These are phyloP conservation scores for Drosophila baimaii DNA, from an alignment of 1,140 invertebrate genomes.

Conservation along the genomic window DNA sequence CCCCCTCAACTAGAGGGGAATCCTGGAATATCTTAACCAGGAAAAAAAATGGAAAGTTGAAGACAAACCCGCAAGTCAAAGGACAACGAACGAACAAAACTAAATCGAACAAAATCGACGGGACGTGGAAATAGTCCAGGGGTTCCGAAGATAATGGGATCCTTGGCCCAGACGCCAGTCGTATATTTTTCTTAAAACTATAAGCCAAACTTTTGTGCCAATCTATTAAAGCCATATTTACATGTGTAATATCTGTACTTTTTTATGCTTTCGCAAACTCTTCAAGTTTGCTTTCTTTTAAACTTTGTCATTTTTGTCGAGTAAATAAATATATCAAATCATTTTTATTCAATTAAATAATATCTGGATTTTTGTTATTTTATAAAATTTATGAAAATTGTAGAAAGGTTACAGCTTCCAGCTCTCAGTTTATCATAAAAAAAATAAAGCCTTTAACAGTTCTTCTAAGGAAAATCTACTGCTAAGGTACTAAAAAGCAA, in stretches of 20 bases:
- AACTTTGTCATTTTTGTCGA: neutral
- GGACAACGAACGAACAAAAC: slow-evolving; percentile 68
- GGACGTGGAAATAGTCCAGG: neutral
- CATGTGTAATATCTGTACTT: slow-evolving; percentile 2
- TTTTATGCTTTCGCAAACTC: slow-evolving; percentile 3
- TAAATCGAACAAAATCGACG: slow-evolving; percentile 70
- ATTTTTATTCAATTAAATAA: slow-evolving; percentile 16
- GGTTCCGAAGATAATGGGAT: slow-evolving; percentile 1
- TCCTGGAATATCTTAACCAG: neutral
- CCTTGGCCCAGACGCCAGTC: slow-evolving; percentile 38
- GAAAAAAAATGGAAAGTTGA: slow-evolving; percentile 30
- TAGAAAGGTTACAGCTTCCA: too few relatives aligned
- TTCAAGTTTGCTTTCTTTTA: slow-evolving; percentile 11
- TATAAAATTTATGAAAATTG: too few relatives aligned
- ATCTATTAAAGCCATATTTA: slow-evolving; percentile 40
- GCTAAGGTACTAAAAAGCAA: too few relatives aligned
- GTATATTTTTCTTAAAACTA: slow-evolving; percentile 46
- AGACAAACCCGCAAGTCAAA: slow-evolving; percentile 20
- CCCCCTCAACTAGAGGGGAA: slow-evolving; percentile 87
- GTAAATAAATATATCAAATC: slow-evolving; percentile 11
- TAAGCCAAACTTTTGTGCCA: slow-evolving; percentile 64
- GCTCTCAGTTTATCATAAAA: too few relatives aligned
- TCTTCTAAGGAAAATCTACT: too few relatives aligned
- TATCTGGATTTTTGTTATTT: too few relatives aligned
- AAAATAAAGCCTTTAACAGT: too few relatives aligned